Percentiles rank a stretch among this genome's conserved stretches.
phyloP scores from a whole-genome alignment of 2,113 vertebrate species.

The Maccullochella peelii region DNA sequence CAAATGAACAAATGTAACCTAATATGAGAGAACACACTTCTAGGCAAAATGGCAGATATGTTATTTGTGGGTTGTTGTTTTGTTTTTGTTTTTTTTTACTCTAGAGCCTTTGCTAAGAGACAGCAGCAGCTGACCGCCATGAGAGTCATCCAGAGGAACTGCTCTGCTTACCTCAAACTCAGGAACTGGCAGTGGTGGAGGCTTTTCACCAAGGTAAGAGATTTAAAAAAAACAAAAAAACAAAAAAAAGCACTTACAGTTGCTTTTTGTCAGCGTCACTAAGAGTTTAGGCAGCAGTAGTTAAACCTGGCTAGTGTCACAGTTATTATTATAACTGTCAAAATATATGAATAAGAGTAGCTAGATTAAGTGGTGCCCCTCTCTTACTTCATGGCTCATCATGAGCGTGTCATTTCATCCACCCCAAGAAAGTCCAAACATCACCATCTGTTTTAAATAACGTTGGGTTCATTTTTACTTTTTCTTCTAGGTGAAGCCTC shows the following conservation, averaged over 20 bases:
- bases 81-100: background rate
- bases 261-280: background rate
- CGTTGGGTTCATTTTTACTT: rapidly evolving
- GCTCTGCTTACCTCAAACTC: slow-evolving; percentile 96
- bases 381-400: too few species aligned
- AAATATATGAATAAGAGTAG: background rate
- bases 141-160: slow-evolving; percentile 98
- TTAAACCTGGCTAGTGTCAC: background rate
- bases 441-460: background rate
- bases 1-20: background rate
- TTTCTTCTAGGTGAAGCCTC: slow-evolving; percentile 91
- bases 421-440: background rate
- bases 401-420: background rate
- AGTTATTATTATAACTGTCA: background rate
- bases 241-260: background rate
- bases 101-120: slow-evolving; percentile 93
- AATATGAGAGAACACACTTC: background rate
- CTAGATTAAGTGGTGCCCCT: background rate
- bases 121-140: slow-evolving; percentile 97
- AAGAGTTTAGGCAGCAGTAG: background rate
- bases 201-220: slow-evolving; percentile 94
- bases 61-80: too few species aligned
- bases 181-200: slow-evolving; percentile 99
- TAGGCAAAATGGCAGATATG: background rate
- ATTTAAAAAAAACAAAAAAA: too few species aligned